Conservation (phyloP, 2,888 invertebrate species). For the Nemotelus nigrinus region DNA sequence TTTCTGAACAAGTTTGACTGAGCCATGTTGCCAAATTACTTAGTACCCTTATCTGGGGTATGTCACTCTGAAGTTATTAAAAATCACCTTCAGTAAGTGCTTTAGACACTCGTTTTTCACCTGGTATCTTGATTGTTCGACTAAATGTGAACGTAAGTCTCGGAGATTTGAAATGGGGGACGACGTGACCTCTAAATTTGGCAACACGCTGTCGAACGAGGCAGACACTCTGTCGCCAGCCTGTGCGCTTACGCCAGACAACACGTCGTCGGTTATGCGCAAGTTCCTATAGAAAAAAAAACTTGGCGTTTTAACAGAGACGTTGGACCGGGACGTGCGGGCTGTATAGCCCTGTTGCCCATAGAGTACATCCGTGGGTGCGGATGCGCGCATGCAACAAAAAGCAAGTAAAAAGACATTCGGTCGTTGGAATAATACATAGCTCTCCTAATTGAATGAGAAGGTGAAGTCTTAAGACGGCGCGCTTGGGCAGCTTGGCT, state of each 20-base stretch:
- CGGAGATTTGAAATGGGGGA: neutral
- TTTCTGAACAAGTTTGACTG: constrained; percentile 76
- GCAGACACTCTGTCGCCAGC: constrained; percentile 96
- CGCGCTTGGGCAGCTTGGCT: constrained; percentile 27
- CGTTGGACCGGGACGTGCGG: constrained; percentile 52
- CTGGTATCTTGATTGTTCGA: no score
- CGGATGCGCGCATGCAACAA: constrained; percentile 28
- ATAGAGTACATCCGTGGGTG: neutral
- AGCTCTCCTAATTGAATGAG: constrained; percentile 48
- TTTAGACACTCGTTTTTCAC: no score
- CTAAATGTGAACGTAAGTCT: no score
- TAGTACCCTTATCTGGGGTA: neutral
- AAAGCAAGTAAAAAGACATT: constrained; percentile 21
- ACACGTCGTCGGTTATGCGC: constrained; percentile 71
- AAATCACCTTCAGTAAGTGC: no score
- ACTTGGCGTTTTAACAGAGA: neutral
- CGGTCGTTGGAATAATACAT: constrained; percentile 33
- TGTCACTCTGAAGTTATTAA: neutral
- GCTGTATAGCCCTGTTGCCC: constrained; percentile 18
- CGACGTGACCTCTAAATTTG: constrained; percentile 60
- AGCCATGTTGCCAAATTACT: constrained; percentile 67
- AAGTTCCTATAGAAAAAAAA: constrained; percentile 18
- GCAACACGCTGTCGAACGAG: constrained; percentile 78
- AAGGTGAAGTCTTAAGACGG: constrained; percentile 44
- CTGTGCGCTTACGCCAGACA: constrained; percentile 79